Base-by-base conservation (phyloP, 2,797 vertebrate genomes). In the Champsocephalus esox region DNA sequence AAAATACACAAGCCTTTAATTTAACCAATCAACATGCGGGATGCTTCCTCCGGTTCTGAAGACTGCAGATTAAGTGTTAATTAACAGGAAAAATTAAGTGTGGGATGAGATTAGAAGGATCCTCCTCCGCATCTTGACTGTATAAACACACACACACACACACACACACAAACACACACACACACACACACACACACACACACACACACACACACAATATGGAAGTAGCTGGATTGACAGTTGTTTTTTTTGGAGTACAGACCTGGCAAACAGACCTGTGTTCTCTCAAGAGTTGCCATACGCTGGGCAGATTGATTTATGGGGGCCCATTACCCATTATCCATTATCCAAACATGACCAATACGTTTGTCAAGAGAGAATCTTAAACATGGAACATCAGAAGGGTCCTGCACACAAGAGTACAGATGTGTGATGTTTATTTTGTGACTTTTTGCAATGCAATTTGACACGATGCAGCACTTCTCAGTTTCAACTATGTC, bases 61-160 rank as follows among this genome's bases (percentile, higher is more conserved):
- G 51, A 62, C 66, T 79, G 62, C 66, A 80, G 77, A 84, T 81
- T 71, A 80, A 67, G 44, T 61, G 65, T 64, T 88, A 82, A 87
- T 89, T 86, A 88, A 68, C 28, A 75, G 63, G 67, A 64, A 68
- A 66, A 85, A 81, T 87, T 41, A 84, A 85, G 54, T 63, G 62
- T 75, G 80, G 48, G 48, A 45, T 79, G 72, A 80, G 70, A 83
- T 86, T 71, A 78, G 56, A 78, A 61, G 65, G 55, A 81, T 73
- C 32, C 46, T 77, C 45, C 76, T 69, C 69, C 16, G 56, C 32
- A 46, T n/a, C 55, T 60, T 5, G 1, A 38, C 52, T 57, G 12
- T 17, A 59, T 51, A 51, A 12, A 51, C 54, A 48, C 57, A 56
- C 75, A 66, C 32, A 45, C 49, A 66, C 55, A 21, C 54, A 57